Evolutionary conservation across 2,113 vertebrate species (phyloP), one percentile per base, ranked within the genome.

Genomic region (Egretta garzetta): DNA sequence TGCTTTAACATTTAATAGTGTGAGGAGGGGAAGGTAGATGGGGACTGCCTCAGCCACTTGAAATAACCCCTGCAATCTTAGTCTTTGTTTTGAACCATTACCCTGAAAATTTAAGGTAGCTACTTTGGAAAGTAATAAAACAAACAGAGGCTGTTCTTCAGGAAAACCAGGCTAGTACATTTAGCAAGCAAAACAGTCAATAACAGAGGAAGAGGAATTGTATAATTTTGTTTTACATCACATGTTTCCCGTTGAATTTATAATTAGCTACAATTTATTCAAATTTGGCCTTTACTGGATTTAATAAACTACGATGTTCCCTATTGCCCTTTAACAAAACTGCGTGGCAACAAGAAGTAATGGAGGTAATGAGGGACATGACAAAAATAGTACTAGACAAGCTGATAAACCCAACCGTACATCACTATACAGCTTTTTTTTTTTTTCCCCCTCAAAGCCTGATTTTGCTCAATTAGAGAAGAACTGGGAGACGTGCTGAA

Each of bases 241-340:
- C 37, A 88, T 33, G n/a, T 93, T 90, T 96, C 86, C 94, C 81
- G 92, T 33, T 77, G 67, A 92, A 88, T 92, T 89, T 93, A 47
- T 88, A 97, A 96, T 97, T 91, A 96, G 35, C 53, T 72, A 28
- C n/a, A 84, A 59, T 94, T 91, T 91, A 96, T 84, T 97, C 41
- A 96, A 91, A 97, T 86, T 93, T 95, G 93, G 88, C 86, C 41
- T 74, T 86, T 64, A 90, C 63, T 92, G 56, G 67, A 87, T 81
- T 94, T 83, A 96, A 74, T 77, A 90, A 95, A 95, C 8, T 7
- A 45, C 0, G 9, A 80, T 87, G 66, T 68, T 97, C 41, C 28
- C 70, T 94, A 68, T 45, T 59, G 58, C 52, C 52, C 86, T 92
- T 85, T 93, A 95, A 91, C 50, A 95, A 97, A 88, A 47, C 45